A percentile compares a stretch with the other conserved stretches of the same genome.
These are phyloP conservation scores for Astropecten irregularis DNA, from an alignment of 53 echinoderm and acorn worm species.

Conservation along the genomic window DNA sequence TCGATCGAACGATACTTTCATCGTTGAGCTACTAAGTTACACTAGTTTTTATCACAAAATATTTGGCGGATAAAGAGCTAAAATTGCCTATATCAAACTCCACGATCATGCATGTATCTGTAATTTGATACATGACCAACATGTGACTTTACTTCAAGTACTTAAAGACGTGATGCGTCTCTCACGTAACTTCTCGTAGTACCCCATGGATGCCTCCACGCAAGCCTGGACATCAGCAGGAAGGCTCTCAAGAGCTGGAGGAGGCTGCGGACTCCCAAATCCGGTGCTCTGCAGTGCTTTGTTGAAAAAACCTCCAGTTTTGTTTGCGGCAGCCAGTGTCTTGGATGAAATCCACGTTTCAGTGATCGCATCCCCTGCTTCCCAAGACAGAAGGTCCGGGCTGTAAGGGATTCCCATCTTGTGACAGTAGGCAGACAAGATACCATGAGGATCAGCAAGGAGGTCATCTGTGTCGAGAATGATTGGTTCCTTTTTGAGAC, in stretches of 20 bases:
- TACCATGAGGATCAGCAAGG: slow-evolving; percentile 7
- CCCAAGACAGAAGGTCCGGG: slow-evolving; percentile 18
- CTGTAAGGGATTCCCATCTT: slow-evolving; percentile 42
- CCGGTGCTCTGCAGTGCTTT: slow-evolving; percentile 8
- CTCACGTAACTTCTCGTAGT: slow-evolving; percentile 25
- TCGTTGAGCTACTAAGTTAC: no score
- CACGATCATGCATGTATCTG: no score
- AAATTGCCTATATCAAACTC: no score
- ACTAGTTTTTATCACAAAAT: no score
- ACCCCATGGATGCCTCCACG: slow-evolving; percentile 25
- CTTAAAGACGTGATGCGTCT: slow-evolving; percentile 11
- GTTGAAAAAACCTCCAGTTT: not conserved
- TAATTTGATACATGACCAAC: no score
- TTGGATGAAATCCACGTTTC: slow-evolving; percentile 31
- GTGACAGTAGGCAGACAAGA: slow-evolving; percentile 36
- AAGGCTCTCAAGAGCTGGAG: slow-evolving; percentile 21
- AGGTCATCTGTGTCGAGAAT: slow-evolving; percentile 50
- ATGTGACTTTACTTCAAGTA: no score
- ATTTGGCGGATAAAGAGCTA: no score
- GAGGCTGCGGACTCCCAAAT: not conserved
- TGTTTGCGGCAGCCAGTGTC: not conserved
- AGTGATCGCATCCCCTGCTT: not conserved
- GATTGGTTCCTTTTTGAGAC: slow-evolving; percentile 12
- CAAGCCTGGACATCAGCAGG: slow-evolving; percentile 35
- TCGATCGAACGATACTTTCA: no score